Evolutionary conservation across 2,797 vertebrate species (phyloP), one percentile per base, ranked within the genome.

Genomic region (Nannoperca australis): DNA sequence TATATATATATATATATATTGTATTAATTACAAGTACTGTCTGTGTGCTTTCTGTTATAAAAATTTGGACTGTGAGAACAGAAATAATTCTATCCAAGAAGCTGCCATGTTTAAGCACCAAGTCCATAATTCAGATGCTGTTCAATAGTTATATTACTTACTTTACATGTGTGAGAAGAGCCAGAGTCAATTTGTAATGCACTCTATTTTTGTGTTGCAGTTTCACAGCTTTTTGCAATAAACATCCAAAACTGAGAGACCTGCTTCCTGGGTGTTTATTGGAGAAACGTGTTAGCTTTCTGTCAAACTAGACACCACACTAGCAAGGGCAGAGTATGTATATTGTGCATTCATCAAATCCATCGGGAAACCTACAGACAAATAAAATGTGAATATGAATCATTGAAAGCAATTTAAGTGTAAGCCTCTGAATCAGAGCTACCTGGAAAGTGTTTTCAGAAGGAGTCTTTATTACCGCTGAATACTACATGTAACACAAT

Each of bases 401-500:
- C 78, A 88, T 88, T 84, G 67, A 45, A 60, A 69, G 66, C 70
- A 61, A 64, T 78, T 71, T 49, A 63, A 79, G 32, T 64, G 4
- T 64, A 71, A 79, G 80, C 70, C 54, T 70, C 36, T 71, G 74
- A 75, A 72, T 85, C 71, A 54, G 40, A 82, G 54, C 51, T 67
- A 85, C 82, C 84, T 88, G 86, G 56, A 70, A 84, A 78, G 54
- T 65, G 62, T 76, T 77, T 82, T 47, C 61, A 67, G 49, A 17
- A 30, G 13, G 51, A 69, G 62, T 59, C 63, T 82, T 83, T 80
- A 89, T 88, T 89, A 78, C 63, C 22, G 36, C 73, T 73, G 60
- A 83, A 81, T 76, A 82, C 86, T 77, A 74, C 62, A 32, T 36
- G 56, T 17, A 67, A 72, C 63, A 82, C 81, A 91, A 89, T 84